Base-by-base conservation (phyloP, 2,797 vertebrate species). In the Valencia hispanica region DNA sequence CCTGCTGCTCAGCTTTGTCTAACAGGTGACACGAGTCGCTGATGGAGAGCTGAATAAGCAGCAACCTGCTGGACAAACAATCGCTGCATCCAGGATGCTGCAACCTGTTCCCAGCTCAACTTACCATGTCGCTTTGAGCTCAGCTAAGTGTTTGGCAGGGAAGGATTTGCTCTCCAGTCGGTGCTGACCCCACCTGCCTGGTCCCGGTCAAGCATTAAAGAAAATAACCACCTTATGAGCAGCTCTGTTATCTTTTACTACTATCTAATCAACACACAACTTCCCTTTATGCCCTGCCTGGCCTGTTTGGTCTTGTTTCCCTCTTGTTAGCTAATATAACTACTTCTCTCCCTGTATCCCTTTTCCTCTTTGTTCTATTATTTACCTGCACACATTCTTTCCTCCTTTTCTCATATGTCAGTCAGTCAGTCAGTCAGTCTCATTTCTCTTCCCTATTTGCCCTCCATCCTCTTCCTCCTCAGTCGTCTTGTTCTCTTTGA, bases 401-500 rank as follows among this genome's bases (percentile, higher is more conserved):
- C 11, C 9, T 18, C 20, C 55, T 4, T 77, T 39, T 53, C 36
- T 30, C 22, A 5, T 0, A 63, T 32, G 48, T 50, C 34, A 45
- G n/a, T n/a, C n/a, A n/a, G n/a, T n/a, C n/a, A n/a, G n/a, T n/a
- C n/a, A n/a, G n/a, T n/a, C n/a, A n/a, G 14, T 65, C 14, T 72
- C 39, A 63, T 53, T 18, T 65, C 41, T 15, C 68, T 43, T 57
- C 48, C 66, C 57, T 84, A 63, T 85, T 86, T 77, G 82, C 71
- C 85, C 71, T 83, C 81, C 48, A 50, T 82, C 75, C 73, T 4
- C 71, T 83, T 75, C 80, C 65, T 75, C 65, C 32, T 73, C 74
- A 73, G n/a, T 78, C 48, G n/a, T 59, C 47, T 48, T 39, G 72
- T 57, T 72, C 18, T 4, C 30, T 66, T 78, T n/a, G 51, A 72